phyloP scores from a whole-genome alignment of 2,888 invertebrate genomes.

The Pristionchus japonicus region DNA sequence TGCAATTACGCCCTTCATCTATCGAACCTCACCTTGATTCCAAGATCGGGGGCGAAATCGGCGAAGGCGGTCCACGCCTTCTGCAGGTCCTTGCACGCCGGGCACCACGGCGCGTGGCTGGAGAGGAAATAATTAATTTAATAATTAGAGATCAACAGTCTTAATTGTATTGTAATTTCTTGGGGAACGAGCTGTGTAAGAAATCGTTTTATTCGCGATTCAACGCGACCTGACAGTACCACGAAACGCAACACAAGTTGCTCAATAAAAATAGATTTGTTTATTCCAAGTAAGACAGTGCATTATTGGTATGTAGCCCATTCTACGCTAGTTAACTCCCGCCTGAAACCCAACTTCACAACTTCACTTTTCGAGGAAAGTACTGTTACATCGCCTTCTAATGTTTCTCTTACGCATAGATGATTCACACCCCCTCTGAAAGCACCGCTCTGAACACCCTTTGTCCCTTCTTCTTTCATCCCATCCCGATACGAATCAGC shows the following conservation, averaged over 20 bases:
- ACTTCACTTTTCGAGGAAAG: neutral
- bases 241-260: too few relatives aligned
- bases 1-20: too few relatives aligned
- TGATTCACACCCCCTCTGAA: neutral
- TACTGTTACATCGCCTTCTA: neutral
- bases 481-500: neutral
- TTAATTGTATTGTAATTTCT: too few relatives aligned
- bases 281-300: too few relatives aligned
- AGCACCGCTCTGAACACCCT: neutral
- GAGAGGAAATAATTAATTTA: neutral
- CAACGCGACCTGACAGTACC: too few relatives aligned
- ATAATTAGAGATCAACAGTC: neutral
- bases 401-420: neutral
- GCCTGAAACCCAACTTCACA: neutral
- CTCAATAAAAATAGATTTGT: too few relatives aligned
- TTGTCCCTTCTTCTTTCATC: neutral
- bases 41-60: constrained; percentile 82
- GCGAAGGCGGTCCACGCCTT: constrained; percentile 91
- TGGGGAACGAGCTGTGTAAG: too few relatives aligned
- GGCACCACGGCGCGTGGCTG: constrained; percentile 99
- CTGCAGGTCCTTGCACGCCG: constrained; percentile 91
- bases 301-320: too few relatives aligned
- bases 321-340: neutral
- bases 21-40: constrained; percentile 80
- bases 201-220: too few relatives aligned